Conservation (phyloP, 2,888 invertebrate species). For the Girardia tigrina region DNA sequence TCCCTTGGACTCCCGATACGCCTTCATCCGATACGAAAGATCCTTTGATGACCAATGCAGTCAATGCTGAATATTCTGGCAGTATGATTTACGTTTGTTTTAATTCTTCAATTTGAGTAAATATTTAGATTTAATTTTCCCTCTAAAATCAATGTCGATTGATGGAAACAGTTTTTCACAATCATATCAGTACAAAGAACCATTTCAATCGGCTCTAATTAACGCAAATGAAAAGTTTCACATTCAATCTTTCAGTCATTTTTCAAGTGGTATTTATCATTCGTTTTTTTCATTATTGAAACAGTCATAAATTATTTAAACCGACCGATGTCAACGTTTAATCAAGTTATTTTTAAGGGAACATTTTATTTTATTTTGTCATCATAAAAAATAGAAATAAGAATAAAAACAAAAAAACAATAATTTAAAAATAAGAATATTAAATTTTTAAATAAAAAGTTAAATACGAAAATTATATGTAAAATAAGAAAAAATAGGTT, state of each 20-base stretch:
- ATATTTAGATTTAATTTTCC: neutral
- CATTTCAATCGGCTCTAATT: neutral
- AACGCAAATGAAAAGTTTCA: neutral
- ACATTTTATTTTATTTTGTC: too few relatives aligned
- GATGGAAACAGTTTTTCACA: neutral
- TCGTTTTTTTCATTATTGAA: neutral
- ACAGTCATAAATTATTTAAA: too few relatives aligned
- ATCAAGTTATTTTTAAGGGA: too few relatives aligned
- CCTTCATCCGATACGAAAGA: constrained; percentile 12
- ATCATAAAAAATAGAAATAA: too few relatives aligned
- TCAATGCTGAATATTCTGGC: neutral
- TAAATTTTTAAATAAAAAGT: too few relatives aligned
- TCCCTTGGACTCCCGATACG: neutral
- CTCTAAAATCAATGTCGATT: neutral
- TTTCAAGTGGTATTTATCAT: neutral
- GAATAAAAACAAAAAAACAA: too few relatives aligned
- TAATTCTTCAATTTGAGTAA: neutral
- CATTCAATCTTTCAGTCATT: neutral
- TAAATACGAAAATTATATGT: too few relatives aligned
- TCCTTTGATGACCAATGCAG: constrained; percentile 23
- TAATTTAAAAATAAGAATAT: too few relatives aligned
- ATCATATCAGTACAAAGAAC: neutral
- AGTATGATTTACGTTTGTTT: neutral
- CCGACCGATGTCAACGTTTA: too few relatives aligned
- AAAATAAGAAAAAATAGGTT: too few relatives aligned